Conservation (phyloP, 2,888 invertebrate genomes). For the Orthosia gothica region DNA sequence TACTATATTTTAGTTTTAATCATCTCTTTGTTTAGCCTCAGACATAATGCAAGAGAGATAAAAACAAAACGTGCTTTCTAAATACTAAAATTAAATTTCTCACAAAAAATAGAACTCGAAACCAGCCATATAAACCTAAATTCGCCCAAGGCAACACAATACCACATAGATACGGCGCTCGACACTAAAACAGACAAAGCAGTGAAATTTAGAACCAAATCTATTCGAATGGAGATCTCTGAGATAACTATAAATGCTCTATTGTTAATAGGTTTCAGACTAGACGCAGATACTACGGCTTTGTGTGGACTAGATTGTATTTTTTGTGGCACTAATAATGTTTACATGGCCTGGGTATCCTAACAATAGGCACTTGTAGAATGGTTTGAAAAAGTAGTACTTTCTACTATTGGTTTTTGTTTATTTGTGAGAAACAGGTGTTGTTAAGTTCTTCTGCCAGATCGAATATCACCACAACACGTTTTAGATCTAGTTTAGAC, state of each 20-base stretch:
- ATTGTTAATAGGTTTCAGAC: constrained; percentile 74
- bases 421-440: constrained; percentile 8
- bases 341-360: constrained; percentile 20
- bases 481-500: background rate
- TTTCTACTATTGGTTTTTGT: background rate
- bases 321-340: constrained; percentile 34
- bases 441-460: background rate
- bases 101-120: constrained; percentile 6
- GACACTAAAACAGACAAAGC: constrained; percentile 78
- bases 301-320: constrained; percentile 34
- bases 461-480: background rate
- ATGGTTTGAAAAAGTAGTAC: background rate
- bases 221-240: constrained; percentile 74
- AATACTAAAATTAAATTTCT: background rate
- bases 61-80: background rate
- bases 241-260: constrained; percentile 76
- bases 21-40: background rate
- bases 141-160: constrained; percentile 41
- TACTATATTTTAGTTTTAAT: too few species aligned
- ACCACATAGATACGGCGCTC: constrained; percentile 72
- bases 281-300: constrained; percentile 35
- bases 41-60: background rate
- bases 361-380: constrained; percentile 29
- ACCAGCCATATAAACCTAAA: constrained; percentile 1
- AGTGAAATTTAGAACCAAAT: constrained; percentile 77